A percentile compares a stretch with the other conserved stretches of the same genome.
These are phyloP conservation scores for Patiria pectinifera DNA, from an alignment of 53 echinoderm and acorn worm genomes.

Conservation along the genomic window DNA sequence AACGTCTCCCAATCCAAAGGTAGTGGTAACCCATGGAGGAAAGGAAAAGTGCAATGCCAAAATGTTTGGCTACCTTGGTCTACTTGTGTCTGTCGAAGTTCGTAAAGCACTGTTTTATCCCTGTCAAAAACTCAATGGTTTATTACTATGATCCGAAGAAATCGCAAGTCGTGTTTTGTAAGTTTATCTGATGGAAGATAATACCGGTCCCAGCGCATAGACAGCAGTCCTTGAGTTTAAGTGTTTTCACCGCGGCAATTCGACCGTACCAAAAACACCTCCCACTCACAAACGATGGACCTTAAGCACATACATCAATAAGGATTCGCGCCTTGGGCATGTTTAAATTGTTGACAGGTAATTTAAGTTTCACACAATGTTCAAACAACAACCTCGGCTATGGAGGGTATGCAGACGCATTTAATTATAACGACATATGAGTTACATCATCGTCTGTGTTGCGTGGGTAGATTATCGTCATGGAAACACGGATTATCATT, in stretches of 20 bases:
- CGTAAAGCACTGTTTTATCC: no score
- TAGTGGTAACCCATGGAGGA: no score
- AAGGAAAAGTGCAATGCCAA: no score
- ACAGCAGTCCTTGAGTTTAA: no score
- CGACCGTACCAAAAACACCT: background rate
- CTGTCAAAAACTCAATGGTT: no score
- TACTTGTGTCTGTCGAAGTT: no score
- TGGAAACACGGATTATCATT: background rate
- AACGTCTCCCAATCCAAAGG: no score
- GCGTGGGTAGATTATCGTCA: background rate
- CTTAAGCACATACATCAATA: background rate
- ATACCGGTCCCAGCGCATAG: no score
- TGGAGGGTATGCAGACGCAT: background rate
- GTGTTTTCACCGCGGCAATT: background rate
- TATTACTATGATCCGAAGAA: no score
- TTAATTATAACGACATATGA: background rate
- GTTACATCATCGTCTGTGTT: background rate
- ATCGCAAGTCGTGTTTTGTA: no score
- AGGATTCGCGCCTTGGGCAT: background rate
- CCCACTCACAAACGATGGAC: background rate
- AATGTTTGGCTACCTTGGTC: no score
- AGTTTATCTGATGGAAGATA: no score
- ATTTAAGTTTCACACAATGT: constrained; percentile 4
- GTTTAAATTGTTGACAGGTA: constrained; percentile 42
- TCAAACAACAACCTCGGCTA: constrained; percentile 8